Percentiles rank a stretch among this genome's conserved stretches.
Evolutionary conservation across 2,113 vertebrate genomes (phyloP).

Genomic region (Calyptommatus sinebrachiatus): DNA sequence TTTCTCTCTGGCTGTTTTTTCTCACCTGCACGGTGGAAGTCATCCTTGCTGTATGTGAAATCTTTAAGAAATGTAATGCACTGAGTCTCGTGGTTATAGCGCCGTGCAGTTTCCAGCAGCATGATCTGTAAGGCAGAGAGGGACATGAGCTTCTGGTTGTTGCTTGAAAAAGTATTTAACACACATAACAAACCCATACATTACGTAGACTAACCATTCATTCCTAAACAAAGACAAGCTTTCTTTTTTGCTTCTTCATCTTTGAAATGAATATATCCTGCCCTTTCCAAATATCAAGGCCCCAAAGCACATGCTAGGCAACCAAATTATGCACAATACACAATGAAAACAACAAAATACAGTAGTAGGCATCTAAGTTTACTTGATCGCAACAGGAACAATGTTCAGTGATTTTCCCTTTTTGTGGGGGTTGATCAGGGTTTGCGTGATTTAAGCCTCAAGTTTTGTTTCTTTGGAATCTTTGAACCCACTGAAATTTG

Average conservation of each 20-base stretch:
- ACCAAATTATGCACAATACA: neutral
- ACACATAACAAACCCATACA: too few relatives aligned
- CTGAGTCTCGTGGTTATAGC: conserved; percentile 72
- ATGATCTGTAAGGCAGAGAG: conserved; percentile 61
- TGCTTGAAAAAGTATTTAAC: neutral
- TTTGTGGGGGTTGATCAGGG: too few relatives aligned
- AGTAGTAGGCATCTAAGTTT: neutral
- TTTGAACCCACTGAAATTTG: too few relatives aligned
- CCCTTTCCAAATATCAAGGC: neutral
- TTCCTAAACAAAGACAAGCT: neutral
- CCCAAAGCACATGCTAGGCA: neutral
- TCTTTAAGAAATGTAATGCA: conserved; percentile 76
- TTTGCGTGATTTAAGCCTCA: too few relatives aligned
- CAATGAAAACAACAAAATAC: neutral
- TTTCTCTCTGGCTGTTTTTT: neutral
- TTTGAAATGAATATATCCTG: neutral
- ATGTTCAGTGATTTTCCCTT: too few relatives aligned
- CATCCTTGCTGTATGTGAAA: conserved; percentile 75
- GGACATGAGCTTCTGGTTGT: neutral
- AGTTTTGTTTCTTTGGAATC: too few relatives aligned
- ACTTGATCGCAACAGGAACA: neutral
- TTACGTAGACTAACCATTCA: neutral
- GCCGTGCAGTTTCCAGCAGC: conserved; percentile 70
- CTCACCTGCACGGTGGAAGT: conserved; percentile 72
- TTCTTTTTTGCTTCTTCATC: neutral